Percentiles rank a stretch among this genome's conserved stretches.
Evolutionary conservation across 2,113 vertebrate genomes (phyloP).

Genomic region (Calyptomena viridis): DNA sequence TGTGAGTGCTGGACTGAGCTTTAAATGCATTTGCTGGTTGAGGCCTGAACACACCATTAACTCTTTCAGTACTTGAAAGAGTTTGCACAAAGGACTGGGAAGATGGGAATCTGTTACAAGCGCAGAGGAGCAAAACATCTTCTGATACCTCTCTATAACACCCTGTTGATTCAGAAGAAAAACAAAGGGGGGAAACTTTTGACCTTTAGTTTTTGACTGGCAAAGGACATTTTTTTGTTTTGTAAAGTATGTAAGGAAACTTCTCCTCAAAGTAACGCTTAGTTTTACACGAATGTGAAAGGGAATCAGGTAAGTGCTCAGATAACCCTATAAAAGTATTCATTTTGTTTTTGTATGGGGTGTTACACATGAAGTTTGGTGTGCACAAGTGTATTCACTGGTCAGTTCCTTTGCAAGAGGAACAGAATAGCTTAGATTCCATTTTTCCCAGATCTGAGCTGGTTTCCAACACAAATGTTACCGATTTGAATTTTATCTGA

Average conservation of each 20-base stretch:
- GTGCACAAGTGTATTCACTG: neutral
- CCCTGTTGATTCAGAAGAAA: neutral
- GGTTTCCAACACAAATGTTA: slow-evolving; percentile 71
- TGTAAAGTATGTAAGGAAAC: slow-evolving; percentile 17
- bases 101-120: neutral
- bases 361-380: neutral
- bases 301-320: slow-evolving; percentile 16
- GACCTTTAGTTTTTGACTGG: slow-evolving; percentile 37
- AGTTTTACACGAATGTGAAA: slow-evolving; percentile 7
- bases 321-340: slow-evolving; percentile 19
- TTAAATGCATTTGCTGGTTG: slow-evolving; percentile 66
- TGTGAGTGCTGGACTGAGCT: slow-evolving; percentile 71
- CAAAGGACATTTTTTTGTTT: neutral
- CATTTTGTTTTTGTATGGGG: slow-evolving; percentile 19
- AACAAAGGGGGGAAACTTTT: neutral
- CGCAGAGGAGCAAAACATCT: neutral
- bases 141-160: neutral
- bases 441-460: slow-evolving; percentile 61
- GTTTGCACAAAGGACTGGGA: neutral
- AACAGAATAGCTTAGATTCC: slow-evolving; percentile 61
- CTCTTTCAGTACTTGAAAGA: slow-evolving; percentile 53
- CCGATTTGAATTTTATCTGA: slow-evolving; percentile 70
- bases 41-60: slow-evolving; percentile 59
- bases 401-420: slow-evolving; percentile 38
- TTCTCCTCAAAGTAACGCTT: slow-evolving; percentile 34